Evolutionary conservation across 2,113 vertebrate species (phyloP).

Genomic region (Petaurus breviceps): DNA sequence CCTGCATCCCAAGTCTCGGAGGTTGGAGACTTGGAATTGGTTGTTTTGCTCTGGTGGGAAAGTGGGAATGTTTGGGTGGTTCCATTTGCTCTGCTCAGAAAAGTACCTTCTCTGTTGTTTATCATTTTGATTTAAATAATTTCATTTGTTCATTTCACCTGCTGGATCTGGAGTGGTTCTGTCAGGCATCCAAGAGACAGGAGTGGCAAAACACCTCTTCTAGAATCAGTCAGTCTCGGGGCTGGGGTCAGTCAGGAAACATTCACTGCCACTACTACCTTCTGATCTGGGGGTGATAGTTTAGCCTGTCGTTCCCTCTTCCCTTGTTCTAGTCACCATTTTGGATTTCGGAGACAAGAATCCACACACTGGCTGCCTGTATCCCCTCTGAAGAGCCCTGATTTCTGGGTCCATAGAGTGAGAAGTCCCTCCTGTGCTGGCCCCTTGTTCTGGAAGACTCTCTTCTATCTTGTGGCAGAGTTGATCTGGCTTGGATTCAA

Average conservation of each 20-base stretch:
- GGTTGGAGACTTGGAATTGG: not conserved
- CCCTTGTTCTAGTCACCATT: not conserved
- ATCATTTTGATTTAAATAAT: not conserved
- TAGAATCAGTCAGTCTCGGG: conserved; percentile 5
- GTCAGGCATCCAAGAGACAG: not conserved
- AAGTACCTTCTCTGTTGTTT: not conserved
- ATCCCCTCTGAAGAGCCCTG: not conserved
- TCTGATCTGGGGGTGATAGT: not conserved
- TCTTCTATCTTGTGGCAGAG: not conserved
- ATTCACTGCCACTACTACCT: not conserved
- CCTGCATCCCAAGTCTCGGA: not conserved
- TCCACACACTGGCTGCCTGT: not conserved
- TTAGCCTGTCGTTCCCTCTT: not conserved
- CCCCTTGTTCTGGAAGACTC: not conserved
- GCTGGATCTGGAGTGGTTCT: not conserved
- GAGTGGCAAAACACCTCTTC: not conserved
- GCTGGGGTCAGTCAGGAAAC: conserved; percentile 5
- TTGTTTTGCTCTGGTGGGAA: not conserved
- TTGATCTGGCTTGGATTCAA: not conserved
- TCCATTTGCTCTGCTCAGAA: not conserved
- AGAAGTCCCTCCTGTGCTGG: not conserved
- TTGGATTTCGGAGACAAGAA: not conserved
- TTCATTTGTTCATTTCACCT: not conserved
- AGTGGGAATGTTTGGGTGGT: not conserved
- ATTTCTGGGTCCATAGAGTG: not conserved